phyloP scores from a whole-genome alignment of 2,888 invertebrate species.

The Euclidia mi region DNA sequence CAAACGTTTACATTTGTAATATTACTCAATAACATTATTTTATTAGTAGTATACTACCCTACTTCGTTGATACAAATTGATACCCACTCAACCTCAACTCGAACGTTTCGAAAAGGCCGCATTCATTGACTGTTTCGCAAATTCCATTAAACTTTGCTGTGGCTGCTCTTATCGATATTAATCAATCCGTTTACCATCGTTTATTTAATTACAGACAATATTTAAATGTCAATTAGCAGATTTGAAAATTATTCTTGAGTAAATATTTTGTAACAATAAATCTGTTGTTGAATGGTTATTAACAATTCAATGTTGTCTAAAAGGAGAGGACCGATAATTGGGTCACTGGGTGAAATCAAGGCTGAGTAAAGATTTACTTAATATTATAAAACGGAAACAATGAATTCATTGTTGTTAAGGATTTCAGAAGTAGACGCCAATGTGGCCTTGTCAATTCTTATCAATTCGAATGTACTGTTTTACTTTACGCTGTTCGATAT shows the following conservation, averaged over 20 bases:
- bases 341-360: slow-evolving; percentile 22
- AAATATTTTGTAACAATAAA: not conserved
- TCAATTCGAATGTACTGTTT: no score
- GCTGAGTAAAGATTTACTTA: slow-evolving; percentile 22
- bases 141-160: not conserved
- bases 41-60: no score
- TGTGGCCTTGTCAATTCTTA: no score
- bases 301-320: slow-evolving; percentile 24
- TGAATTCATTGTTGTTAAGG: no score
- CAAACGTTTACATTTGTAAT: no score
- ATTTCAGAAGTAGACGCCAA: no score
- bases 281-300: slow-evolving; percentile 11
- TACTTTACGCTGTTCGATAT: no score
- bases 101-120: not conserved
- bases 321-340: slow-evolving; percentile 28
- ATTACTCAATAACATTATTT: no score
- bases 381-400: slow-evolving; percentile 12
- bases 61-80: no score
- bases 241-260: slow-evolving; percentile 1
- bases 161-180: not conserved
- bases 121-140: not conserved
- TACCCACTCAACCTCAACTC: no score
- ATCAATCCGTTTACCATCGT: not conserved
- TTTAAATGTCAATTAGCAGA: slow-evolving; percentile 23
- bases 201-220: slow-evolving; percentile 23